A percentile compares a stretch with the other conserved stretches of the same genome.
These are phyloP conservation scores for Oligia strigilis DNA, from an alignment of 2,888 invertebrate species.

Conservation along the genomic window DNA sequence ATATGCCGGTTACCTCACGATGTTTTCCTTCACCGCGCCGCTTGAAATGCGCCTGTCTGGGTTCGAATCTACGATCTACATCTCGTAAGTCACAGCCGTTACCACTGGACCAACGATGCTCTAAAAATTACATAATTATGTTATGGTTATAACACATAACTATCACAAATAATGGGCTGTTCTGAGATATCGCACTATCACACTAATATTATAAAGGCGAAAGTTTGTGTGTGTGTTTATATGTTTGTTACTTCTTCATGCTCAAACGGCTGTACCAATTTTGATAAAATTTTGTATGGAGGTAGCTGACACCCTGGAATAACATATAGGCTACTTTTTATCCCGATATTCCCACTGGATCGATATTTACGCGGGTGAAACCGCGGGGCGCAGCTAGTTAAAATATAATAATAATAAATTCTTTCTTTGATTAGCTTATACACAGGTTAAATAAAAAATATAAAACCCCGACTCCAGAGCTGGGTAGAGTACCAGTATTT, in stretches of 20 bases:
- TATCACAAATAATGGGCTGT: background rate
- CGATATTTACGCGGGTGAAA: too few species aligned
- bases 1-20: background rate
- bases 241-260: too few species aligned
- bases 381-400: background rate
- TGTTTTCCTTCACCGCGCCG: background rate
- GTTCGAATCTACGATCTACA: background rate
- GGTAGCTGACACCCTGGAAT: too few species aligned
- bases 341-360: too few species aligned
- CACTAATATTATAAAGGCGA: too few species aligned
- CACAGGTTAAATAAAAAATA: background rate
- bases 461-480: background rate
- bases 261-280: too few species aligned
- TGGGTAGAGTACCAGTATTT: background rate
- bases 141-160: background rate
- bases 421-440: background rate
- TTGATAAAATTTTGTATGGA: too few species aligned
- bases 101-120: background rate
- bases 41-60: background rate
- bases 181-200: background rate
- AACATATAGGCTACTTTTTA: too few species aligned
- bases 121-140: background rate
- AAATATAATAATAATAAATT: background rate
- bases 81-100: background rate
- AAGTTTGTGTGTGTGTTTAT: too few species aligned